Evolutionary conservation across 2,797 vertebrate species (phyloP).

Genomic region (Philypnodon macrostomus): DNA sequence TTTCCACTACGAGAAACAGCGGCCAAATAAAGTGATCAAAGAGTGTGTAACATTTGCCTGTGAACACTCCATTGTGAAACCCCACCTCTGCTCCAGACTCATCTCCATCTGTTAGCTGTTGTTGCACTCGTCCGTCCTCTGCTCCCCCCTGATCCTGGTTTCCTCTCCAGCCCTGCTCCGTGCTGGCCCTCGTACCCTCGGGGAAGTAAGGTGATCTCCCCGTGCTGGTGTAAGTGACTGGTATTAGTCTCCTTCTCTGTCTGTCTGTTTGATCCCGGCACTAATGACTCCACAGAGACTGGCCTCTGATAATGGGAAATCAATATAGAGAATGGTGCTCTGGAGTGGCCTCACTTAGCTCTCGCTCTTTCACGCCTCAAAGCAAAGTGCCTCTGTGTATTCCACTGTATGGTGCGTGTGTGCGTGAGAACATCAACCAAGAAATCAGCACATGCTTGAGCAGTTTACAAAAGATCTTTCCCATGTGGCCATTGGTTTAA

Average conservation of each 20-base stretch:
- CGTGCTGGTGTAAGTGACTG: constrained; percentile 74
- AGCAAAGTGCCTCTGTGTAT: constrained; percentile 67
- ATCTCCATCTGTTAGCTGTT: constrained; percentile 66
- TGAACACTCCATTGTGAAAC: constrained; percentile 59
- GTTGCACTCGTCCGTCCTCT: constrained; percentile 59
- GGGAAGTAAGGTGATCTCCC: constrained; percentile 73
- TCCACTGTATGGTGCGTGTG: constrained; percentile 16
- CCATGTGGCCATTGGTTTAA: neutral
- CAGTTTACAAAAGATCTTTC: constrained; percentile 15
- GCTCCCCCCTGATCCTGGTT: constrained; percentile 34
- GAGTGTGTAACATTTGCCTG: constrained; percentile 49
- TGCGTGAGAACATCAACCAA: constrained; percentile 11
- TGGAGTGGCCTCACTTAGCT: constrained; percentile 73
- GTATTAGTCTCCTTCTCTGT: constrained; percentile 76
- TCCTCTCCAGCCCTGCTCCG: constrained; percentile 60
- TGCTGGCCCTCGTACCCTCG: constrained; percentile 66
- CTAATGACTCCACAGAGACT: constrained; percentile 77
- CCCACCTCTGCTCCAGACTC: constrained; percentile 56
- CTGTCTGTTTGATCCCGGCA: constrained; percentile 75
- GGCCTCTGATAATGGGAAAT: constrained; percentile 77
- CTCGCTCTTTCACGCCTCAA: constrained; percentile 72
- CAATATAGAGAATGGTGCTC: constrained; percentile 75
- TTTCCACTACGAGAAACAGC: constrained; percentile 28
- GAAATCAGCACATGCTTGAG: constrained; percentile 18
- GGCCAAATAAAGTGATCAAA: constrained; percentile 69